phyloP scores from a whole-genome alignment of 2,797 vertebrate species.

The Centropyge bicolor region DNA sequence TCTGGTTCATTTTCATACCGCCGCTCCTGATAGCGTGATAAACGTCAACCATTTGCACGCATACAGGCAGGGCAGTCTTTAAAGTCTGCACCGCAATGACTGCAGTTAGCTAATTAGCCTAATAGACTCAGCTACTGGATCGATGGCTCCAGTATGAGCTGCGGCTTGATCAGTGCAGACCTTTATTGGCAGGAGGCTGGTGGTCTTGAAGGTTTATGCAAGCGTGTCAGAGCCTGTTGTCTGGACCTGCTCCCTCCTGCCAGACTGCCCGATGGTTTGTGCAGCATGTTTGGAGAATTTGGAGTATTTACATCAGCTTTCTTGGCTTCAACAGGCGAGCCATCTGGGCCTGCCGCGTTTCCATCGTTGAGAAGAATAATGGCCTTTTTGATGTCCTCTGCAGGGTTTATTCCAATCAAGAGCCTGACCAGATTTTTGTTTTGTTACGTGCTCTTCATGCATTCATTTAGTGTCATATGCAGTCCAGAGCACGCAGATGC shows the following conservation, averaged over 20 bases:
- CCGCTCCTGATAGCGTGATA: background rate
- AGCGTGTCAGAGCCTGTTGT: background rate
- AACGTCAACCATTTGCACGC: constrained; percentile 6
- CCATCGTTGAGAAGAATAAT: constrained; percentile 3
- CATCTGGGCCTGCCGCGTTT: constrained; percentile 60
- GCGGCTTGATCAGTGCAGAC: constrained; percentile 16
- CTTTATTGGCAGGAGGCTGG: background rate
- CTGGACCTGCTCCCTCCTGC: background rate
- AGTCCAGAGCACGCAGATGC: background rate
- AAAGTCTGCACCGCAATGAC: background rate
- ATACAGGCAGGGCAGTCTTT: background rate
- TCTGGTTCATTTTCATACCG: constrained; percentile 21
- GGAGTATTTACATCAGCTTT: constrained; percentile 33
- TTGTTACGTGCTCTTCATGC: background rate
- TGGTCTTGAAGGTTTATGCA: constrained; percentile 17
- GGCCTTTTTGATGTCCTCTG: constrained; percentile 15
- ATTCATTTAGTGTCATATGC: background rate
- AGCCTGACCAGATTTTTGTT: background rate
- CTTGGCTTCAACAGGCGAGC: constrained; percentile 38
- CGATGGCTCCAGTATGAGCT: constrained; percentile 1
- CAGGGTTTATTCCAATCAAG: constrained; percentile 14
- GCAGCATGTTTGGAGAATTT: constrained; percentile 17
- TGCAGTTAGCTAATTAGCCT: constrained; percentile 60
- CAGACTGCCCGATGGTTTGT: constrained; percentile 1
- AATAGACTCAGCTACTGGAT: constrained; percentile 23